Evolutionary conservation across 2,113 vertebrate species (phyloP).

Genomic region (Ctenomys sociabilis): DNA sequence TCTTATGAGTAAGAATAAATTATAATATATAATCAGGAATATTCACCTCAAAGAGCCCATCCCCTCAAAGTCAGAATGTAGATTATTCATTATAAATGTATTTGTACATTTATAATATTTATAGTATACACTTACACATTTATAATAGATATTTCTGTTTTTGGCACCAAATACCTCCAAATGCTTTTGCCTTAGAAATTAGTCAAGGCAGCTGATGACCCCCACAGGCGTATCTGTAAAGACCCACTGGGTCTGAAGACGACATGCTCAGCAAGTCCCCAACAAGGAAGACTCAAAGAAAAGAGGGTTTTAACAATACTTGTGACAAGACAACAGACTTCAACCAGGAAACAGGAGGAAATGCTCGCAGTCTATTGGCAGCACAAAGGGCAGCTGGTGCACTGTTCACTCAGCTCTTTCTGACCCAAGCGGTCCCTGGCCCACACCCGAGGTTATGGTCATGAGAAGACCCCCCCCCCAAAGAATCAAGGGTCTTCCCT

Average conservation of each 20-base stretch:
- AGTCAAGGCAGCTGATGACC: background rate
- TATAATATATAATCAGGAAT: conserved; percentile 40
- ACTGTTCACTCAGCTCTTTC: background rate
- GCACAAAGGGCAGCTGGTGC: background rate
- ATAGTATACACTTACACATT: too few species aligned
- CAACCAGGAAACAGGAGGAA: background rate
- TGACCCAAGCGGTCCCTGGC: background rate
- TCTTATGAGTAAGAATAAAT: conserved; percentile 32
- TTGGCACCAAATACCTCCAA: background rate
- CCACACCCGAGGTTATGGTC: background rate
- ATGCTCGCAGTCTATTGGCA: too few species aligned
- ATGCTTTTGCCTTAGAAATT: conserved; percentile 40
- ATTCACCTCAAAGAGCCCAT: background rate
- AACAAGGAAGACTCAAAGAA: background rate
- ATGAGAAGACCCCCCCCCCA: background rate
- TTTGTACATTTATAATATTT: too few species aligned
- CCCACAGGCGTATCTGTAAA: background rate
- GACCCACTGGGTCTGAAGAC: background rate
- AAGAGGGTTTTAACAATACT: background rate
- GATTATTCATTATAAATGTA: conserved; percentile 14
- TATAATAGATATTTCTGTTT: conserved; percentile 25
- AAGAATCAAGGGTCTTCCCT: background rate
- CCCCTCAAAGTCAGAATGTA: background rate
- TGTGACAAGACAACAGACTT: background rate
- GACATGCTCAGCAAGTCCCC: background rate